phyloP scores from a whole-genome alignment of 2,797 vertebrate species.

The Myotis daubentonii region DNA sequence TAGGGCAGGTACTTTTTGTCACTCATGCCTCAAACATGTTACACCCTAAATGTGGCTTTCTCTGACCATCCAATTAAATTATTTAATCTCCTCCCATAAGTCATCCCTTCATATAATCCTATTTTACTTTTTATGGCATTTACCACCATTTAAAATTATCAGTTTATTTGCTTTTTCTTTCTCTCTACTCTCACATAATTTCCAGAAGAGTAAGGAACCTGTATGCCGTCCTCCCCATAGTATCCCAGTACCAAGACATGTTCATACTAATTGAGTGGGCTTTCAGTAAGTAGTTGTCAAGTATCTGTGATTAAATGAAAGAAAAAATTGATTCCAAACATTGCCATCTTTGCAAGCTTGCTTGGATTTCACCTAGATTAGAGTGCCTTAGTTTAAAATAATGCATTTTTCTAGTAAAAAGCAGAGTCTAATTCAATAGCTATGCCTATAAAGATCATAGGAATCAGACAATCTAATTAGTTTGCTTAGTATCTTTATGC shows the following conservation, averaged over 20 bases:
- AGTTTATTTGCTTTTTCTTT: neutral
- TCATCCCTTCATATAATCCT: neutral
- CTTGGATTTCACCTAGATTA: neutral
- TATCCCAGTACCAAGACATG: neutral
- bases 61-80: neutral
- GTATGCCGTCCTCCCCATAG: neutral
- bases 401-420: slow-evolving; percentile 39
- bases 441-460: neutral
- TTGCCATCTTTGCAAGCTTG: neutral
- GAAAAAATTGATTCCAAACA: slow-evolving; percentile 3
- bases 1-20: neutral
- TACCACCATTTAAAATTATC: neutral
- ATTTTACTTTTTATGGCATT: neutral
- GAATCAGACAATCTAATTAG: neutral
- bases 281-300: neutral
- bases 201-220: neutral
- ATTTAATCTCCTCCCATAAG: neutral
- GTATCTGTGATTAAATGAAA: neutral
- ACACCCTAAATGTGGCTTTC: neutral
- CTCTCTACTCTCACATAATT: neutral
- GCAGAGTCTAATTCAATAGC: neutral
- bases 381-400: neutral
- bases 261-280: neutral
- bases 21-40: neutral
- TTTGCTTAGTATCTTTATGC: neutral